A percentile compares a stretch with the other conserved stretches of the same genome.
Evolutionary conservation across 2,797 vertebrate species (phyloP).

Genomic region (Trematomus bernacchii): DNA sequence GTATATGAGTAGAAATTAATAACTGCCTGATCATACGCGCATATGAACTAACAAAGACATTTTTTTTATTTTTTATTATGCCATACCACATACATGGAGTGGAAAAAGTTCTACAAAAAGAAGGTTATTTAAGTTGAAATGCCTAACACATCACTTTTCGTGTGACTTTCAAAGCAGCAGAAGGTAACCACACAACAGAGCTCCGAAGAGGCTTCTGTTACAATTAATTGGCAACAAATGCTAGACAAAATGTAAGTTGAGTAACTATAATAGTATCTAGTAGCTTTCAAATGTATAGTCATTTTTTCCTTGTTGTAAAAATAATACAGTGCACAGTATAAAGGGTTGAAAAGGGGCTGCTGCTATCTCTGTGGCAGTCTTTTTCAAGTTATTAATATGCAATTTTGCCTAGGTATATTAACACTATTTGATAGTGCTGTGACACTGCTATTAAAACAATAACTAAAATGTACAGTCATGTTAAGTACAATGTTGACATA

Average conservation of each 20-base stretch:
- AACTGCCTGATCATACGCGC: not conserved
- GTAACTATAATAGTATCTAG: too few species aligned
- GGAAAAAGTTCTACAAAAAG: conserved; percentile 3
- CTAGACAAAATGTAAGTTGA: not conserved
- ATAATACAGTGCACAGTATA: not conserved
- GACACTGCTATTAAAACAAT: not conserved
- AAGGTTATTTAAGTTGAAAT: conserved; percentile 8
- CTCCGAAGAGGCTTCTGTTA: not conserved
- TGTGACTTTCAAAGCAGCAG: conserved; percentile 22
- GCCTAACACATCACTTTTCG: conserved; percentile 9
- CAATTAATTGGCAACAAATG: not conserved
- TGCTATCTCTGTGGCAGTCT: not conserved
- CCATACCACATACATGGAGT: not conserved
- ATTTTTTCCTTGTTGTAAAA: not conserved
- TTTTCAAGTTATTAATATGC: not conserved
- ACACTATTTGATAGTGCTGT: not conserved
- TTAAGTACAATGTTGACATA: not conserved
- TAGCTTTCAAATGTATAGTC: not conserved
- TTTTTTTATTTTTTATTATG: conserved; percentile 12
- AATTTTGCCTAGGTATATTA: not conserved
- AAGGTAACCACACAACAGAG: not conserved
- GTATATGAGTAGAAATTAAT: conserved; percentile 13
- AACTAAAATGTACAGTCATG: not conserved
- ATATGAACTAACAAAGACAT: conserved; percentile 2
- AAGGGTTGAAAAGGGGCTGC: not conserved